Evolutionary conservation across 2,113 vertebrate genomes (phyloP), one percentile per base, ranked within the genome.

Genomic region (Eleginops maclovinus): DNA sequence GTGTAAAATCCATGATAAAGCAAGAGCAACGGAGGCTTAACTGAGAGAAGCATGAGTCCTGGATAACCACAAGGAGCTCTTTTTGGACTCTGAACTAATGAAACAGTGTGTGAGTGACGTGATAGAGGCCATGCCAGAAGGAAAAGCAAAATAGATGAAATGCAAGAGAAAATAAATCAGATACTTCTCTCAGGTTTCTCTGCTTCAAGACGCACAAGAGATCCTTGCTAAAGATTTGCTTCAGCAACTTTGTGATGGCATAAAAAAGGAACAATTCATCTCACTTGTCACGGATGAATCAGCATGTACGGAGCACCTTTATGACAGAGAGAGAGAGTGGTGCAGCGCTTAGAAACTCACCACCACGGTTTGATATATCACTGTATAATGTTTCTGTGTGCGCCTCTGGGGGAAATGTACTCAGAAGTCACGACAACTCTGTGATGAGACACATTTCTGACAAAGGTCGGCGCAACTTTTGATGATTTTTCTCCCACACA

Each of bases 181-280:
- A 69, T 61, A 46, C 9, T 36, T 4, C 65, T 22, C 17, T 51
- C 26, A n/a, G 43, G 51, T 47, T 58, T 12, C 50, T 28, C 28
- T 50, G 63, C 54, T 59, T 28, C 62, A n/a, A 50, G 73, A 43
- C 46, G 16, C 58, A 50, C 54, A 26, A 36, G 9, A 46, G 56
- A 69, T 62, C 46, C 49, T n/a, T 36, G 19, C 65, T 53, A 40
- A 44, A 36, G 58, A 62, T 69, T 69, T 61, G 65, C 56, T 46
- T 55, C 36, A 54, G 47, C 24, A 61, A 54, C 64, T 69, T 53
- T 61, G 47, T 22, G 64, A 69, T 43, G 64, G 22, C 22, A 43
- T 31, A 28, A 69, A 69, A 66, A 53, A 44, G 65, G 75, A 55
- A 41, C 74, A 67, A 67, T 51, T 76, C 63, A 67, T 77, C 56